These are phyloP conservation scores for Rattus norvegicus DNA, from an alignment of 2,113 vertebrate species.

Conservation along the genomic window GRCr8 NC_086029.1:64539501-64540000, in stretches of 20 bases:
- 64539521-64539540: background rate
- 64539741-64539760: conserved; percentile 6
- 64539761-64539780: background rate
- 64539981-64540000: background rate
- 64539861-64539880: background rate
- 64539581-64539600: background rate
- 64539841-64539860: background rate
- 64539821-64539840: background rate
- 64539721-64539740: background rate
- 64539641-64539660: background rate
- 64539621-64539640: background rate
- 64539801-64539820: conserved; percentile 13
- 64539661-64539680: background rate
- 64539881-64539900: conserved; percentile 59
- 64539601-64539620: conserved; percentile 30
- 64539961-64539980: background rate
- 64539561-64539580: background rate
- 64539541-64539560: background rate
- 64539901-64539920: background rate
- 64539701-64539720: conserved; percentile 12
- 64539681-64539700: background rate
- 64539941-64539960: background rate
- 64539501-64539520: background rate
- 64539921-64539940: conserved; percentile 38
- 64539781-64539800: background rate